These are phyloP conservation scores for Calidris pugnax DNA, from an alignment of 2,113 vertebrate species.

Conservation along the genomic window DNA sequence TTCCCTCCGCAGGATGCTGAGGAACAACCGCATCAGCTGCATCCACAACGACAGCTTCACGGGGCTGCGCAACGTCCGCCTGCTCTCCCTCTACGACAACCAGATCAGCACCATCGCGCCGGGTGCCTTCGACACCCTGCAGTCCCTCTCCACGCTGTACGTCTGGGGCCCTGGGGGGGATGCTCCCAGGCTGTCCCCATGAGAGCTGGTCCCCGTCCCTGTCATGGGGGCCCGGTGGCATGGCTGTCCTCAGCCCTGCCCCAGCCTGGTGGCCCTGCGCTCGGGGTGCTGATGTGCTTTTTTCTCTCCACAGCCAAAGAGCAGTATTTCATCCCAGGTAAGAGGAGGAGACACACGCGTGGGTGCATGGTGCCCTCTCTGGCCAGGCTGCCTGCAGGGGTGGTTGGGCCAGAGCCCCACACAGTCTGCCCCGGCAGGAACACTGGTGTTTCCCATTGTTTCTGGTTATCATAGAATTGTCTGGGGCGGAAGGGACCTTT, in stretches of 20 bases:
- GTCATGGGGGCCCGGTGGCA: rapidly evolving
- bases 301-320: slow-evolving; percentile 77
- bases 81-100: too few species aligned
- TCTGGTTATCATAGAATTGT: background rate
- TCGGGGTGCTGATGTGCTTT: background rate
- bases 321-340: slow-evolving; percentile 86
- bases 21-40: too few species aligned
- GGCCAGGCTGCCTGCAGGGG: rapidly evolving
- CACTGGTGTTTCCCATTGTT: background rate
- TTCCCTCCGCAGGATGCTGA: too few species aligned
- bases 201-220: background rate
- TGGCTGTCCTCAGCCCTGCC: background rate
- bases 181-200: too few species aligned
- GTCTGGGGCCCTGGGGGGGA: too few species aligned
- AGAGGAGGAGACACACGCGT: background rate
- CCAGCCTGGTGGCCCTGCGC: background rate
- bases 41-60: too few species aligned
- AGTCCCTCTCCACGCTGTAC: too few species aligned
- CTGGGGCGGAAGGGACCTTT: too few species aligned
- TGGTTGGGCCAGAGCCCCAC: background rate
- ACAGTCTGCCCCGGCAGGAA: rapidly evolving
- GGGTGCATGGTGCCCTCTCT: background rate
- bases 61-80: too few species aligned
- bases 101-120: too few species aligned
- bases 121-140: too few species aligned